Conservation (phyloP, 2,888 invertebrate genomes). For the Aleiodes testaceus region DNA sequence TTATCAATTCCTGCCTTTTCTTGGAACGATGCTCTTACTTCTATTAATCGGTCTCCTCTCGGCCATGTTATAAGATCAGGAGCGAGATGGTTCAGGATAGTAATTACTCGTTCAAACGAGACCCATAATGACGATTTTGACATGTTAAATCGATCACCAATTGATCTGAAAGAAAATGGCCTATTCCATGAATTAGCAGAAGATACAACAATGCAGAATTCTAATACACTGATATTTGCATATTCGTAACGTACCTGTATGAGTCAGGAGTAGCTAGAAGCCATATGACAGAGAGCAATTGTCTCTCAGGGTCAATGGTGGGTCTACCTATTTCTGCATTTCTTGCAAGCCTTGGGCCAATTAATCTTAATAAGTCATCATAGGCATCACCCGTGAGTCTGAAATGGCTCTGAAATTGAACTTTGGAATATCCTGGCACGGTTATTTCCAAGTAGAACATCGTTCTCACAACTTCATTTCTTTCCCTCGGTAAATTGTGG, state of each 20-base stretch:
- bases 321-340: constrained; percentile 27
- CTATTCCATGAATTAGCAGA: constrained; percentile 1
- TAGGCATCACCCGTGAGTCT: constrained; percentile 16
- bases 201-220: background rate
- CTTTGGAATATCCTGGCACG: constrained; percentile 9
- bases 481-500: background rate
- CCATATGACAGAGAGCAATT: constrained; percentile 49
- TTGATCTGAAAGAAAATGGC: constrained; percentile 37
- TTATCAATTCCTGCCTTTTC: constrained; percentile 42
- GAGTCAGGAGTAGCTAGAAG: constrained; percentile 52
- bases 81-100: constrained; percentile 39
- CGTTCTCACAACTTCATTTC: constrained; percentile 8
- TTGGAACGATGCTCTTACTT: constrained; percentile 45
- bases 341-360: background rate
- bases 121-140: constrained; percentile 44
- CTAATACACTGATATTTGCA: background rate
- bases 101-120: constrained; percentile 42
- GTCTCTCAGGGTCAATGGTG: constrained; percentile 30
- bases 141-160: constrained; percentile 39
- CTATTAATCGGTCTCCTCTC: constrained; percentile 35
- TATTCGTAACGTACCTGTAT: constrained; percentile 44
- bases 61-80: constrained; percentile 50
- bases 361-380: background rate
- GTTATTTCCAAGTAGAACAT: constrained; percentile 1
- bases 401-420: constrained; percentile 33